Conservation (phyloP, 2,113 vertebrate species). For the Gopherus evgoodei region DNA sequence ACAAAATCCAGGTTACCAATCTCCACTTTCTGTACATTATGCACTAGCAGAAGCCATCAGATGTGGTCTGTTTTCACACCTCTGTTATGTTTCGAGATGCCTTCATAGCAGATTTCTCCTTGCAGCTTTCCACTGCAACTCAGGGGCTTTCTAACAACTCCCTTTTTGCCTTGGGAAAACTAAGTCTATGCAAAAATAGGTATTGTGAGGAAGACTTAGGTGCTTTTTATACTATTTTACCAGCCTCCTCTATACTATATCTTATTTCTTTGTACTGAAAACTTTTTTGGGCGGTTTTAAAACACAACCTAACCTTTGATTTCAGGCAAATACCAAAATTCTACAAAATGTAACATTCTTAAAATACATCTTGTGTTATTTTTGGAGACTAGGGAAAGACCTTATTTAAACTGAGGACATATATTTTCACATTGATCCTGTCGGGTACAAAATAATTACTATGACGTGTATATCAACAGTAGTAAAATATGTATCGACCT, state of each 20-base stretch:
- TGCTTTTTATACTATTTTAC: background rate
- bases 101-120: background rate
- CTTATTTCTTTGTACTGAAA: background rate
- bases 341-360: background rate
- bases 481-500: background rate
- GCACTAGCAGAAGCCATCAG: background rate
- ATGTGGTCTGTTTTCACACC: background rate
- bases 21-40: background rate
- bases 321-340: background rate
- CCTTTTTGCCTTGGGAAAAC: background rate
- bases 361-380: background rate
- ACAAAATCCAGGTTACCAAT: background rate
- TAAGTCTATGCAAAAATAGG: background rate
- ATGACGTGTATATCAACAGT: background rate
- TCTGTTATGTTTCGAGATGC: background rate
- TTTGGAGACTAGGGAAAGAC: background rate
- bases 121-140: background rate
- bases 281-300: background rate
- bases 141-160: background rate
- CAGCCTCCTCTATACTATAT: background rate
- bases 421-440: background rate
- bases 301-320: background rate
- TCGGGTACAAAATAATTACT: background rate
- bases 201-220: background rate
- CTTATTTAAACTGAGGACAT: slow-evolving; percentile 11